Percentiles rank a stretch among this genome's conserved stretches.
Conservation (phyloP, 2,113 vertebrate genomes). For the Eonycteris spelaea region DNA sequence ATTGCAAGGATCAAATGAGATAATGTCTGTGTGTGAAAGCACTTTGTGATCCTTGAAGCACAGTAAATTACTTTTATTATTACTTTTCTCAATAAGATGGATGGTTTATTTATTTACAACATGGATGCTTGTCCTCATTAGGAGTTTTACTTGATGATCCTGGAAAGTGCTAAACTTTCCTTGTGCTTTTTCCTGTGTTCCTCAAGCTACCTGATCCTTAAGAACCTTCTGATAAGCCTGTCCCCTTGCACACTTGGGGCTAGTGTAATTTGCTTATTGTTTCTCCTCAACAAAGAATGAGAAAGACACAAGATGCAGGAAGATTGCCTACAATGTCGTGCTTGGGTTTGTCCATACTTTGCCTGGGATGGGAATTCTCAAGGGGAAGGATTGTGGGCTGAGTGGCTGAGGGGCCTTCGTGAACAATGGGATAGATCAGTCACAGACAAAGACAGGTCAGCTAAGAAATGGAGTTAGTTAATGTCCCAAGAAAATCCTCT, state of each 20-base stretch:
- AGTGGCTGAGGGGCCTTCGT: neutral
- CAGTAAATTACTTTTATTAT: constrained; percentile 55
- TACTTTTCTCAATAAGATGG: constrained; percentile 51
- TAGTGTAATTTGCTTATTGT: neutral
- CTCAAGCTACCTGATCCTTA: neutral
- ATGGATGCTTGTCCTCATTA: constrained; percentile 35
- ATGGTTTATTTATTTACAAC: constrained; percentile 40
- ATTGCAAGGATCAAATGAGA: constrained; percentile 60
- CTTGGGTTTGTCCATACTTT: neutral
- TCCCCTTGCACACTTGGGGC: neutral
- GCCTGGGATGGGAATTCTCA: neutral
- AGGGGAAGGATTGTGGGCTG: neutral
- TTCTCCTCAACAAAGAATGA: neutral
- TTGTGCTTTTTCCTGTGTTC: neutral
- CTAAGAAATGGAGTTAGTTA: neutral
- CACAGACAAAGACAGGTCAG: neutral
- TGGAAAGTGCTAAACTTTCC: constrained; percentile 38
- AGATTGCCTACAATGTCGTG: neutral
- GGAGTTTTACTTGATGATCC: neutral
- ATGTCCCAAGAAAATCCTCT: constrained; percentile 16
- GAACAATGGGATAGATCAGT: neutral
- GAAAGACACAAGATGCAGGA: neutral
- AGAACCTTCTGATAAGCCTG: neutral
- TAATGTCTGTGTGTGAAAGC: constrained; percentile 29
- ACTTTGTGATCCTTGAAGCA: constrained; percentile 43